Conservation (phyloP, 2,113 vertebrate species). For the Scortum barcoo region DNA sequence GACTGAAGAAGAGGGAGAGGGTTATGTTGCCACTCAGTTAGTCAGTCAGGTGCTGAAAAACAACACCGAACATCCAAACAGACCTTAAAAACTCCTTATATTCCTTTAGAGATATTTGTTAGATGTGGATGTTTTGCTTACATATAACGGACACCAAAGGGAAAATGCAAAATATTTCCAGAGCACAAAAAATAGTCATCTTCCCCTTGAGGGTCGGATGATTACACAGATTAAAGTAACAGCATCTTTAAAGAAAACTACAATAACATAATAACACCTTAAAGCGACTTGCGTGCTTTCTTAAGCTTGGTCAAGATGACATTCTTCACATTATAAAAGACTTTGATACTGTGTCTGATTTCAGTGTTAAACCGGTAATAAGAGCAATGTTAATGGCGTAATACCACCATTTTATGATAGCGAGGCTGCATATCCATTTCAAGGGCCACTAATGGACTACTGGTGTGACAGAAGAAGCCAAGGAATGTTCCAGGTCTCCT, state of each 20-base stretch:
- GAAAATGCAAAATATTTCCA: constrained; percentile 61
- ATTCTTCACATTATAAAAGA: constrained; percentile 45
- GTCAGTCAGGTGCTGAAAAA: neutral
- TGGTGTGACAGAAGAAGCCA: constrained; percentile 59
- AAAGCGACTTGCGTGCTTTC: constrained; percentile 52
- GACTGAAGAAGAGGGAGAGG: neutral
- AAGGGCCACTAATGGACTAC: constrained; percentile 67
- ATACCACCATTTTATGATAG: constrained; percentile 58
- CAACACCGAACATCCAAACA: constrained; percentile 15
- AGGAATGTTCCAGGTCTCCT: constrained; percentile 62
- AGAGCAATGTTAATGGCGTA: constrained; percentile 60
- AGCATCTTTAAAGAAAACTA: constrained; percentile 49
- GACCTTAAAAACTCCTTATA: neutral
- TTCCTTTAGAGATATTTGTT: neutral
- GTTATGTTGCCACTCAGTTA: neutral
- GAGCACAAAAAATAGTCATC: constrained; percentile 30
- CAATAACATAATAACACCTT: constrained; percentile 56
- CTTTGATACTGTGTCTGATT: constrained; percentile 75
- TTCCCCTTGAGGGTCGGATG: constrained; percentile 20
- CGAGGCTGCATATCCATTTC: constrained; percentile 67
- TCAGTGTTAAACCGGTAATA: constrained; percentile 68
- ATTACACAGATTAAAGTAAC: constrained; percentile 49
- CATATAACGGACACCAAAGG: constrained; percentile 37
- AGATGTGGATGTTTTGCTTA: neutral
- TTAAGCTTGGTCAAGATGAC: constrained; percentile 42